A percentile compares a stretch with the other conserved stretches of the same genome.
phyloP scores from a whole-genome alignment of 53 echinoderm and acorn worm genomes.

The Actinopyga echinites region DNA sequence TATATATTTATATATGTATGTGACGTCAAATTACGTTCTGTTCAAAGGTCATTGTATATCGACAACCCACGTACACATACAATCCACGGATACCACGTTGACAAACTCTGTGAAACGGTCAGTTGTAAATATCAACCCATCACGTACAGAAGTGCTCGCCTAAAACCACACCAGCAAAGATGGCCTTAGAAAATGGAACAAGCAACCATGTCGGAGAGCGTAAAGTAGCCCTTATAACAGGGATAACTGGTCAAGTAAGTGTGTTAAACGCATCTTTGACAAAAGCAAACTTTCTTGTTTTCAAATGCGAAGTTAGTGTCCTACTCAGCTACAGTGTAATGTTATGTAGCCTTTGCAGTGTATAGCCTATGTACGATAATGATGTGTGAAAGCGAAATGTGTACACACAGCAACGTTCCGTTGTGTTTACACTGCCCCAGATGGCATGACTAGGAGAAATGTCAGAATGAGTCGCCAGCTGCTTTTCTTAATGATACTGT shows the following conservation, averaged over 20 bases:
- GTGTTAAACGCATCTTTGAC: no score
- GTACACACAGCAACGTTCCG: no score
- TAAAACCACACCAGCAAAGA: slow-evolving; percentile 13
- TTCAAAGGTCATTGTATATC: slow-evolving; percentile 38
- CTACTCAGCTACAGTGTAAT: background rate
- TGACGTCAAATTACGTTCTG: slow-evolving; percentile 38
- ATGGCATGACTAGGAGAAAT: no score
- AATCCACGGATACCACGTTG: slow-evolving; percentile 20
- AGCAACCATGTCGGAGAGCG: background rate
- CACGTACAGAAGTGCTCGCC: background rate
- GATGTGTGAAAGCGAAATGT: no score
- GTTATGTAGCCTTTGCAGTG: background rate
- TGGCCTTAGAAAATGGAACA: slow-evolving; percentile 63
- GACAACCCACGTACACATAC: background rate
- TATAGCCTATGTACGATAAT: background rate
- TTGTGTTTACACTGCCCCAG: no score
- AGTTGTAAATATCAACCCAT: slow-evolving; percentile 35
- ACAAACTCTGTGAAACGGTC: slow-evolving; percentile 2
- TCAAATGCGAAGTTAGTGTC: background rate
- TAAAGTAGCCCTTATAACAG: slow-evolving; percentile 91
- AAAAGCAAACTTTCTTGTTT: no score
- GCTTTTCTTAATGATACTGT: no score
- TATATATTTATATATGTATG: slow-evolving; percentile 61
- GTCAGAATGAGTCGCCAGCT: no score
- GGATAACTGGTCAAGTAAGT: slow-evolving; percentile 98